A percentile compares a stretch with the other conserved stretches of the same genome.
These are phyloP conservation scores for Anhinga anhinga DNA, from an alignment of 2,113 vertebrate genomes.

Conservation along the genomic window DNA sequence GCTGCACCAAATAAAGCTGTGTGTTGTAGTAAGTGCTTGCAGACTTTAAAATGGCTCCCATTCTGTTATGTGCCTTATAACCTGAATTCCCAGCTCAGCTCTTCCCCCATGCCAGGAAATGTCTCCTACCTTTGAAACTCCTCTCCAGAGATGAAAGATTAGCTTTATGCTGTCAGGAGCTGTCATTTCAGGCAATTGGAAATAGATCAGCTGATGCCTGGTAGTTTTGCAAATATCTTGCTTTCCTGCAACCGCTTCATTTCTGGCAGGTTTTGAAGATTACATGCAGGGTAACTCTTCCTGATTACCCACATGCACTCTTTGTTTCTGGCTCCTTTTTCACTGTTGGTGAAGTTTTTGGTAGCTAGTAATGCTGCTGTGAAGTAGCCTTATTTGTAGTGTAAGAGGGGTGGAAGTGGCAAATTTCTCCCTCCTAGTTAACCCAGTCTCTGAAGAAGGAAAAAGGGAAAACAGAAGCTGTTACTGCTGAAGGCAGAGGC, in stretches of 20 bases:
- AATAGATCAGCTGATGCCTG: neutral
- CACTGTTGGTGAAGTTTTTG: neutral
- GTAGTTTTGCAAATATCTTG: neutral
- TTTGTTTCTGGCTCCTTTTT: neutral
- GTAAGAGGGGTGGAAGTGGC: neutral
- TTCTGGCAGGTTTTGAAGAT: constrained; percentile 9
- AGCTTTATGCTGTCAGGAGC: neutral
- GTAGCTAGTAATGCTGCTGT: neutral
- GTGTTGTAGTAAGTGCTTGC: neutral
- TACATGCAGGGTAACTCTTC: neutral
- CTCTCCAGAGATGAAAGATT: constrained; percentile 5
- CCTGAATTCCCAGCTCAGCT: constrained; percentile 1
- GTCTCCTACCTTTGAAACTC: neutral
- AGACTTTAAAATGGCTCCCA: constrained; percentile 42
- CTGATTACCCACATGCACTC: neutral
- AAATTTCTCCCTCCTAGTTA: neutral
- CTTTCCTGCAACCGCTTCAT: neutral
- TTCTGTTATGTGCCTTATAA: neutral
- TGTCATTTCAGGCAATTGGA: constrained; percentile 36
- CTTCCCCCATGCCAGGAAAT: neutral
- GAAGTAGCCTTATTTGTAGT: neutral
- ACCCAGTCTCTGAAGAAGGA: neutral
- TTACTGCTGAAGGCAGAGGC: neutral
- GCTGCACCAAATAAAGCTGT: constrained; percentile 14
- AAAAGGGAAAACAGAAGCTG: neutral